Evolutionary conservation across 1,140 invertebrate genomes (phyloP), one percentile per base, ranked within the genome.

Genomic region (Araneus ventricosus): DNA sequence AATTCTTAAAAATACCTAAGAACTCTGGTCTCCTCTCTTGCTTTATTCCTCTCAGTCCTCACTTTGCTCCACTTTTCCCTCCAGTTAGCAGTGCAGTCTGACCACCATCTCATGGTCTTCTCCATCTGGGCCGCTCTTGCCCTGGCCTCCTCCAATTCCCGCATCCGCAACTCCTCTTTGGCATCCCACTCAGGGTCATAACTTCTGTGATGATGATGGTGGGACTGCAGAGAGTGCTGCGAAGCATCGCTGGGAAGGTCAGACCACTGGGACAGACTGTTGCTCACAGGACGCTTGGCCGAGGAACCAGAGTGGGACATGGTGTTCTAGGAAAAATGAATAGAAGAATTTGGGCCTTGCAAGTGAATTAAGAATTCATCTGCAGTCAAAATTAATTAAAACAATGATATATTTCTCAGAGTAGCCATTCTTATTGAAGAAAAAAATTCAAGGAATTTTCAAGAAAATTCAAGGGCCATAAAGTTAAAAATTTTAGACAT

Each of bases 41-140:
- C 97, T 95, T 98, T 97, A 94, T 98, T 98, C 30, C 98, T 96
- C 95, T 98, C 98, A 95, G 97, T 97, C 80, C 98, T 96, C 8
- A 98, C 97, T 96, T 99, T 99, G 95, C 98, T 98, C 99, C 99
- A 99, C 95, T 99, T 99, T 95, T 99, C 98, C 14, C 98, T 96
- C 98, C 98, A 98, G 95, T 98, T 98, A 22, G 97, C 97, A 0
- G 98, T 99, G 95, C 98, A 98, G 94, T 98, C 97, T 0, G 97
- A 98, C 99, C 99, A 99, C 99, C 99, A 99, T 87, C 98, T 89
- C 98, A 99, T 99, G 0, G 99, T 99, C 96, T 99, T 99, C 95
- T 99, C 99, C 99, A 99, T 99, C 95, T 99, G 99, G 0, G 98
- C 97, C 6, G 98, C 98, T 91, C 98, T 95, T 1, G 98, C 98